Percentiles rank a stretch among this genome's conserved stretches.
Conservation (phyloP, 64 coral and sea anemone species). For the Acropora tenuis region DNA sequence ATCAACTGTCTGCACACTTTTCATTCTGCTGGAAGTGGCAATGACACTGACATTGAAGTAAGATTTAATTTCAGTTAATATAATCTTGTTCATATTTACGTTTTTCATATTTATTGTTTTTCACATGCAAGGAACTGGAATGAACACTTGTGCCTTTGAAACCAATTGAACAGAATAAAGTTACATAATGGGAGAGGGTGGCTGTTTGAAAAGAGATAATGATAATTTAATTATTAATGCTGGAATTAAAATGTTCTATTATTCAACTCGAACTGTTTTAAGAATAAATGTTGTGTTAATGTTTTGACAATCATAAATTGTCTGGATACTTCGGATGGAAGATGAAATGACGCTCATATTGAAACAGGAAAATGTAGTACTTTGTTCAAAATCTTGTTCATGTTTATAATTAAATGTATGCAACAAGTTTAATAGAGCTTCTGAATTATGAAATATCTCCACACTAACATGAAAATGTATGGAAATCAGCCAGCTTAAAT, state of each 20-base stretch:
- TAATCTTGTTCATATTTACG: slow-evolving; percentile 4
- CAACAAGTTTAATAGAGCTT: neutral
- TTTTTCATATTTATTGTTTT: neutral
- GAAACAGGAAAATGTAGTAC: neutral
- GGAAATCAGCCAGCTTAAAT: too few relatives aligned
- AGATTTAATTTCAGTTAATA: neutral
- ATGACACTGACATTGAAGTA: neutral
- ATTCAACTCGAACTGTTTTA: neutral
- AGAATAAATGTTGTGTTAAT: neutral
- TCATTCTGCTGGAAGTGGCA: slow-evolving; percentile 3
- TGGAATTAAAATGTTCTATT: slow-evolving; percentile 1
- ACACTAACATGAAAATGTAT: too few relatives aligned
- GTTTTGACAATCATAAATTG: neutral
- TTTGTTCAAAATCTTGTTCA: neutral
- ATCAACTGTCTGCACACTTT: slow-evolving; percentile 13
- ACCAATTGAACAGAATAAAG: neutral
- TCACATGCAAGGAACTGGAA: neutral
- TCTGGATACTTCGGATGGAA: neutral
- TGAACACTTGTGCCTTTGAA: slow-evolving; percentile 2
- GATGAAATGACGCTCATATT: too few relatives aligned
- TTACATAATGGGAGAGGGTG: neutral
- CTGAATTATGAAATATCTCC: neutral
- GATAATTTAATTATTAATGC: neutral
- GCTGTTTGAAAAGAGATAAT: slow-evolving; percentile 10
- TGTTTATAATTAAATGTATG: neutral